Evolutionary conservation across 2,113 vertebrate genomes (phyloP).

Genomic region (Connochaetes taurinus): DNA sequence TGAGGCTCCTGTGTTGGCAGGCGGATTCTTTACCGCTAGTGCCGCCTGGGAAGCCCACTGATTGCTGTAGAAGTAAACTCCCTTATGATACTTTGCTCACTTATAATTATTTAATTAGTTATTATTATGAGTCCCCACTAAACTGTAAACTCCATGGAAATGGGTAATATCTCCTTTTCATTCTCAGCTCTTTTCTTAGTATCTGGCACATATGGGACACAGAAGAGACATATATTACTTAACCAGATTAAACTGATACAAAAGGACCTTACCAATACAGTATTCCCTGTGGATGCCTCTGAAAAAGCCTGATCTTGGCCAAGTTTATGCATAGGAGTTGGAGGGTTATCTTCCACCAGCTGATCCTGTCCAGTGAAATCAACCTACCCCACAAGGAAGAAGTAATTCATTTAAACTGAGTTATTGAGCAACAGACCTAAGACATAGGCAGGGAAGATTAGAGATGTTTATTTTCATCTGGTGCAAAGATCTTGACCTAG

Average conservation of each 20-base stretch:
- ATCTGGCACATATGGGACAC: background rate
- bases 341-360: background rate
- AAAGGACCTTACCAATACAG: background rate
- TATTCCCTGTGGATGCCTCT: background rate
- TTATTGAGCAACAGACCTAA: background rate
- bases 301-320: background rate
- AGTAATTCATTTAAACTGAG: background rate
- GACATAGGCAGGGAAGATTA: background rate
- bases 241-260: background rate
- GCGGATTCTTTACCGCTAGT: background rate
- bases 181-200: background rate
- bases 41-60: background rate
- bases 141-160: background rate
- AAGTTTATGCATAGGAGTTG: background rate
- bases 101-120: background rate
- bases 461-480: background rate
- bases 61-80: background rate
- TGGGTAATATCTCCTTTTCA: background rate
- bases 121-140: background rate
- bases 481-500: background rate
- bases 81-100: background rate
- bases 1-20: background rate
- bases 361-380: background rate
- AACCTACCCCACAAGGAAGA: background rate
- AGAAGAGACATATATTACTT: background rate